phyloP scores from a whole-genome alignment of 2,797 vertebrate genomes.

The Sus cebifrons region DNA sequence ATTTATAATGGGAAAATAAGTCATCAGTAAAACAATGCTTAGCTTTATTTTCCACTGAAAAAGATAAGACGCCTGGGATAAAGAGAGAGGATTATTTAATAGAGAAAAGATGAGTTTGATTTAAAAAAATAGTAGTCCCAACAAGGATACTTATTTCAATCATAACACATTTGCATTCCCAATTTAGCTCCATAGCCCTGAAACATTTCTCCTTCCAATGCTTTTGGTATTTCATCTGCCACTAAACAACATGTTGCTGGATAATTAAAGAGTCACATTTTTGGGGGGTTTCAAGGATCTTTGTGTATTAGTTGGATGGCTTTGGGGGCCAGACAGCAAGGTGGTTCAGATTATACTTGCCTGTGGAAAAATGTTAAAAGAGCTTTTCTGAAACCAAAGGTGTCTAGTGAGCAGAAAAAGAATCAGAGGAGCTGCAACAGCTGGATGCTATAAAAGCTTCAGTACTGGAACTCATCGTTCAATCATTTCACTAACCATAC shows the following conservation, averaged over 20 bases:
- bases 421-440: not conserved
- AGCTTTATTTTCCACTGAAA: conserved; percentile 78
- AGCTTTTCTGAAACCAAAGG: conserved; percentile 26
- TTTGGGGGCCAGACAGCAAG: not conserved
- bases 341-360: conserved; percentile 11
- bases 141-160: conserved; percentile 37
- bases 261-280: conserved; percentile 68
- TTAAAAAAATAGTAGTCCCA: conserved; percentile 4
- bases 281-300: conserved; percentile 59
- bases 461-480: conserved; percentile 46
- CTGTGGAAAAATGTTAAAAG: not conserved
- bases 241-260: conserved; percentile 7
- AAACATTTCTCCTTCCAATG: conserved; percentile 66
- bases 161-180: conserved; percentile 62
- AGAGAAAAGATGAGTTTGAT: conserved; percentile 68
- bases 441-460: conserved; percentile 49
- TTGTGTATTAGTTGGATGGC: not conserved
- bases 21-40: conserved; percentile 51
- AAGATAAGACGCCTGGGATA: conserved; percentile 66
- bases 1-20: conserved; percentile 17
- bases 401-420: conserved; percentile 6
- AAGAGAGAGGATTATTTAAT: conserved; percentile 65
- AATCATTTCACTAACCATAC: conserved; percentile 21
- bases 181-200: conserved; percentile 22
- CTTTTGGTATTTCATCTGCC: conserved; percentile 78